phyloP scores from a whole-genome alignment of 2,888 invertebrate species.

The Cactoblastis cactorum region DNA sequence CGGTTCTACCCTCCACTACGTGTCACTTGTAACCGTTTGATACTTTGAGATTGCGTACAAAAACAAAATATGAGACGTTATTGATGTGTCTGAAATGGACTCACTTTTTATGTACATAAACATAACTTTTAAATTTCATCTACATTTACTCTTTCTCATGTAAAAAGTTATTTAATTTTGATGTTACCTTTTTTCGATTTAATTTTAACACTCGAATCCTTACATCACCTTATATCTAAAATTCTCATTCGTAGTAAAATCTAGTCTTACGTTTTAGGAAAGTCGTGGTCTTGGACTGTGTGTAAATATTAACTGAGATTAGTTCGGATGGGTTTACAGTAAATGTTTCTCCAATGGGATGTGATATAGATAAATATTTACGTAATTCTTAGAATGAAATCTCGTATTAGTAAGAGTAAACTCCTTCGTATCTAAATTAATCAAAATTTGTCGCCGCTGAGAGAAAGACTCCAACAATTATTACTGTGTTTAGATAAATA shows the following conservation, averaged over 20 bases:
- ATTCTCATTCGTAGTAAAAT: constrained; percentile 71
- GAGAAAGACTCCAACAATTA: constrained; percentile 51
- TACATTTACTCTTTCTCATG: constrained; percentile 36
- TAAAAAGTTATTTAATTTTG: constrained; percentile 37
- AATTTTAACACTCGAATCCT: constrained; percentile 32
- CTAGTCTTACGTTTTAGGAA: constrained; percentile 76
- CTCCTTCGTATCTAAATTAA: constrained; percentile 39
- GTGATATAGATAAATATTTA: constrained; percentile 70
- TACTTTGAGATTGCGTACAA: constrained; percentile 38
- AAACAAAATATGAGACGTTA: too few species aligned
- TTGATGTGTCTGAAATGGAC: constrained; percentile 31
- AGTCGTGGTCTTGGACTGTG: constrained; percentile 68
- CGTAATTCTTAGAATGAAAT: constrained; percentile 60
- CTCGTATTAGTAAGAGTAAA: constrained; percentile 53
- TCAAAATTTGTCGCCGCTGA: constrained; percentile 37
- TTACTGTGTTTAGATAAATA: constrained; percentile 48
- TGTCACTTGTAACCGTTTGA: constrained; percentile 20
- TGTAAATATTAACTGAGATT: constrained; percentile 58
- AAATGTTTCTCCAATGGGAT: constrained; percentile 63
- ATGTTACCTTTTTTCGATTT: constrained; percentile 42
- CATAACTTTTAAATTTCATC: constrained; percentile 28
- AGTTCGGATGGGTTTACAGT: constrained; percentile 30
- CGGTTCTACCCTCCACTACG: too few species aligned
- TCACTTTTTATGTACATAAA: constrained; percentile 40
- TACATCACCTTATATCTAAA: constrained; percentile 42